phyloP scores from a whole-genome alignment of 2,797 vertebrate species.

The Allobates femoralis region DNA sequence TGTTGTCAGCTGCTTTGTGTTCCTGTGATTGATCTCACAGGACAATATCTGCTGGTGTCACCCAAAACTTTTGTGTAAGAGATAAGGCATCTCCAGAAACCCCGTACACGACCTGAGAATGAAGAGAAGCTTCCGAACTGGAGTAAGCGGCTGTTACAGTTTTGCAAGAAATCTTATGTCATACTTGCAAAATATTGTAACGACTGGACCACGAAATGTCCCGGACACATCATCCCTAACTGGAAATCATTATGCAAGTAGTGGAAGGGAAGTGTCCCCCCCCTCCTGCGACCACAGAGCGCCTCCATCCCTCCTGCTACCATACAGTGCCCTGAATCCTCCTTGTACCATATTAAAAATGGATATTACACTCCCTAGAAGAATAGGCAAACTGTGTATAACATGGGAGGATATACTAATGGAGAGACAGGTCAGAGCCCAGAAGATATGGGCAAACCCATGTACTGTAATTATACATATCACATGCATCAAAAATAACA shows the following conservation, averaged over 20 bases:
- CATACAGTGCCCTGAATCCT: no score
- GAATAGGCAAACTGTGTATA: no score
- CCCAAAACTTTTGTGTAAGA: background rate
- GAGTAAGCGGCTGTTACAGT: background rate
- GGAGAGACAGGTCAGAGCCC: no score
- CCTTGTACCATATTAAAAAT: no score
- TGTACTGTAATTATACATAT: no score
- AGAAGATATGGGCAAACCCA: no score
- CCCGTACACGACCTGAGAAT: background rate
- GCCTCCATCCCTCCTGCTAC: no score
- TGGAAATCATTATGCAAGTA: background rate
- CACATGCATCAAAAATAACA: no score
- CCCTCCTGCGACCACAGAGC: background rate
- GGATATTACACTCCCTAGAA: no score
- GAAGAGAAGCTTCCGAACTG: background rate
- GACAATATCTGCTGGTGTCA: background rate
- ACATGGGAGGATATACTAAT: no score
- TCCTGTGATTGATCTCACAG: slow-evolving; percentile 25
- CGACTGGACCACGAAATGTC: background rate
- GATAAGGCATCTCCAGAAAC: slow-evolving; percentile 9
- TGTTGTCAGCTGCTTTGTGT: slow-evolving; percentile 3
- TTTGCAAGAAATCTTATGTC: slow-evolving; percentile 11
- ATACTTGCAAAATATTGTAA: slow-evolving; percentile 16
- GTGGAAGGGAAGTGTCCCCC: background rate
- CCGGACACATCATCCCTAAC: background rate